Conservation (phyloP, 1,140 invertebrate species). For the Philopotamus ludificatus region DNA sequence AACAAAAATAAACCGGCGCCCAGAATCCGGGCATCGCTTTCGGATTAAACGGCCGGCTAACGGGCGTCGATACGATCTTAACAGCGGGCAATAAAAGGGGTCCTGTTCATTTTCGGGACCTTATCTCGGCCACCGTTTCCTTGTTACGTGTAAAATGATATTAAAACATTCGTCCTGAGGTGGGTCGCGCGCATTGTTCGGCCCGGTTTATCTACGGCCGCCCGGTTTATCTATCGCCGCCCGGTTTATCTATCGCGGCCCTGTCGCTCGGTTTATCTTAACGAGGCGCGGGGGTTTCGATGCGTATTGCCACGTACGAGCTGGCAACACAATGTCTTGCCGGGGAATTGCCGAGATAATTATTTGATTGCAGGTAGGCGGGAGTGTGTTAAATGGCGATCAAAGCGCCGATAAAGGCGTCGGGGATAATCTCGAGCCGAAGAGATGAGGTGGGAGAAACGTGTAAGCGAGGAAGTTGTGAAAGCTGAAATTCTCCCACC, state of each 20-base stretch:
- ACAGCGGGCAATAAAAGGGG: constrained; percentile 20
- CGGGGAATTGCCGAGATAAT: background rate
- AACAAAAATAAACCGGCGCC: background rate
- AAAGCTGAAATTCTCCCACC: too few species aligned
- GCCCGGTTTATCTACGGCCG: background rate
- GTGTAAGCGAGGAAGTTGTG: too few species aligned
- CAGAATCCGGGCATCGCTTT: constrained; percentile 2
- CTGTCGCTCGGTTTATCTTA: constrained; percentile 14
- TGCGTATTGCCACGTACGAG: constrained; percentile 13
- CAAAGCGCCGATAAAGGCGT: background rate
- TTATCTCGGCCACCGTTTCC: background rate
- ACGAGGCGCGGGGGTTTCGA: constrained; percentile 10
- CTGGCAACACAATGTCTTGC: background rate
- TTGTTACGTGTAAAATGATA: constrained; percentile 22
- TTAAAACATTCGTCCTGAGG: constrained; percentile 24
- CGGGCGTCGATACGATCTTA: constrained; percentile 22
- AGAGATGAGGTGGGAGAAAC: too few species aligned
- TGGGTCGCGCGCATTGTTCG: constrained; percentile 16
- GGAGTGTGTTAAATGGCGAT: background rate
- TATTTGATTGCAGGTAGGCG: background rate
- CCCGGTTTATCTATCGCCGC: background rate
- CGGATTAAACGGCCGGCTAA: constrained; percentile 20
- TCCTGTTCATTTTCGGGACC: background rate
- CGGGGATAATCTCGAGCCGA: too few species aligned
- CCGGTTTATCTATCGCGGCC: constrained; percentile 13